Percentiles rank a stretch among this genome's conserved stretches.
These are phyloP conservation scores for Sarcophaga variegata DNA, from an alignment of 2,888 invertebrate species.

Conservation along the genomic window DNA sequence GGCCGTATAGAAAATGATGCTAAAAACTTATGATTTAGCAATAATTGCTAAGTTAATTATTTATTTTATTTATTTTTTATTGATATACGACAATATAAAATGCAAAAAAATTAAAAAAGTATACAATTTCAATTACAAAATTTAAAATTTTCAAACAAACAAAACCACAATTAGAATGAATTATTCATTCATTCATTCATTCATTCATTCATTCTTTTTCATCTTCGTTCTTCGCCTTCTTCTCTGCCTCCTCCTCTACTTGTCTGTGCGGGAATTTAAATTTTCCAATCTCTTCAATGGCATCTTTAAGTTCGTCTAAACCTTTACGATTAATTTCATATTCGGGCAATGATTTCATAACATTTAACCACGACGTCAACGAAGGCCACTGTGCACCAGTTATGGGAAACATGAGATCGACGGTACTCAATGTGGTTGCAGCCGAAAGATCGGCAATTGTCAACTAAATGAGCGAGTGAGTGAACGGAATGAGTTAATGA, in stretches of 20 bases:
- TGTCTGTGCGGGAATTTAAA: slow-evolving; percentile 76
- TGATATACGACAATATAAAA: too few relatives aligned
- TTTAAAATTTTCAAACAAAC: too few relatives aligned
- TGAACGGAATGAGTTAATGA: too few relatives aligned
- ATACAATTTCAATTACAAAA: too few relatives aligned
- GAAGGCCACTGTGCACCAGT: slow-evolving; percentile 77
- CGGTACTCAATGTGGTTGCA: slow-evolving; percentile 81
- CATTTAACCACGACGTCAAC: slow-evolving; percentile 76
- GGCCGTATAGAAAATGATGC: too few relatives aligned
- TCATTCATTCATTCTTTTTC: background rate
- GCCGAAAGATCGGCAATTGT: slow-evolving; percentile 82
- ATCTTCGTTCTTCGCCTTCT: slow-evolving; percentile 16
- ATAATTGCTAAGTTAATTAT: too few relatives aligned
- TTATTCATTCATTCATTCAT: background rate
- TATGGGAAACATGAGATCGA: slow-evolving; percentile 81
- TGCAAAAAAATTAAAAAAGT: too few relatives aligned
- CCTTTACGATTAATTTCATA: slow-evolving; percentile 77
- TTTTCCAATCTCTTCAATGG: slow-evolving; percentile 75
- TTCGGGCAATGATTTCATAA: slow-evolving; percentile 76
- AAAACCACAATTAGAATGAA: too few relatives aligned
- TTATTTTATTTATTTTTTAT: too few relatives aligned
- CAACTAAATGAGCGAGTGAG: slow-evolving; percentile 73
- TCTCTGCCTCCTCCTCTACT: background rate
- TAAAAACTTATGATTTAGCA: too few relatives aligned
- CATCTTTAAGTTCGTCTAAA: slow-evolving; percentile 74